Conservation (phyloP, 2,888 invertebrate genomes). For the Apantesis nais region DNA sequence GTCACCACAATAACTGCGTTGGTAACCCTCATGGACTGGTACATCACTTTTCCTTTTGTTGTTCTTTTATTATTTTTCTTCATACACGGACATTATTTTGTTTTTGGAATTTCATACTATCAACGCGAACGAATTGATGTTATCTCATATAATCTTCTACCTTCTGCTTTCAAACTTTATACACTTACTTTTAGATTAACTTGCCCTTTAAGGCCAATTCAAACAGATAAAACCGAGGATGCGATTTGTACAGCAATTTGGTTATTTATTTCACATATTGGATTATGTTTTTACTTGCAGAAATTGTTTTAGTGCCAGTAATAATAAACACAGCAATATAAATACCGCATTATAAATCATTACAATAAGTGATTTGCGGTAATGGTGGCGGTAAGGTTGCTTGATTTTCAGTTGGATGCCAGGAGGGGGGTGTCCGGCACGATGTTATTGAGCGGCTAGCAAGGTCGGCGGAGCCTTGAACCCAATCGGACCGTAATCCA, state of each 20-base stretch:
- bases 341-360: constrained; percentile 55
- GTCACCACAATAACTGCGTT: no score
- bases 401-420: constrained; percentile 43
- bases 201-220: no score
- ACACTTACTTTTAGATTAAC: no score
- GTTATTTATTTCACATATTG: not conserved
- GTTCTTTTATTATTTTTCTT: not conserved
- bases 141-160: not conserved
- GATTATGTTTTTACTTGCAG: not conserved
- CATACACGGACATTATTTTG: not conserved
- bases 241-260: no score
- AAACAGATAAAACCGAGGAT: no score
- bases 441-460: constrained; percentile 93
- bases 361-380: constrained; percentile 45
- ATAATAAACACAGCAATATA: not conserved
- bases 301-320: not conserved
- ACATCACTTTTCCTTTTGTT: no score
- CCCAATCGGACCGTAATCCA: constrained; percentile 75
- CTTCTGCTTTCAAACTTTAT: not conserved
- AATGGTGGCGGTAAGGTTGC: constrained; percentile 38
- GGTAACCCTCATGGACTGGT: no score
- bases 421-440: constrained; percentile 86
- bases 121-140: not conserved
- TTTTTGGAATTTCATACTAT: not conserved
- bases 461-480: constrained; percentile 96